Evolutionary conservation across 1,140 invertebrate genomes (phyloP), one percentile per base, ranked within the genome.

Genomic region (Bombus huntii): DNA sequence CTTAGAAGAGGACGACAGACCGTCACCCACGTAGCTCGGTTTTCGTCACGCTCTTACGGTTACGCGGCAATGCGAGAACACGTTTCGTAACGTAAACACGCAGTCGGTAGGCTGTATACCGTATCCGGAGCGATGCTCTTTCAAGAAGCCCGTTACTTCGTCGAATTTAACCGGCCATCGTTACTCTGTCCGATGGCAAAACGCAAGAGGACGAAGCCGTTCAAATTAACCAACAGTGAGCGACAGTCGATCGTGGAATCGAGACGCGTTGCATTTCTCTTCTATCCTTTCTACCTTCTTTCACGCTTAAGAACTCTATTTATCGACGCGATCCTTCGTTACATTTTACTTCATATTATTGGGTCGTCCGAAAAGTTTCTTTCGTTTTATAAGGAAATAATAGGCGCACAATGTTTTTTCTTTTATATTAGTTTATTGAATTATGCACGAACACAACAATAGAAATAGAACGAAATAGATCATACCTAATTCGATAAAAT

Each of bases 41-140:
- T 91, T 85, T 83, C 87, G 90, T 90, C 87, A 91, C 90, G 87
- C 87, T 91, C 82, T 90, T 91, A 90, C 87, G 89, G 82, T 79
- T 89, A 85, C 72, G 42, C 89, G 80, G 87, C 82, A 87, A 90
- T 81, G 85, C 80, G 87, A 90, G 87, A 89, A 90, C 88, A 57
- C 75, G 59, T 90, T 77, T 88, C 89, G 81, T 89, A 91, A 91
- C 71, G 78, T 91, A 88, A 91, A 88, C 78, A 84, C 81, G 65
- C 71, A 65, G 73, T 37, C 42, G 65, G 47, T 74, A 65, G 72
- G 57, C 68, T 80, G 28, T 72, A 85, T 68, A 73, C 66, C 68
- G 81, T 84, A 74, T 87, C 57, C 70, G 75, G 70, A 80, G 37
- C 76, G 77, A 79, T 68, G 68, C 71, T 68, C n/a, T 70, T 62